Conservation (phyloP, 2,113 vertebrate species). For the Glaucidium brasilianum region DNA sequence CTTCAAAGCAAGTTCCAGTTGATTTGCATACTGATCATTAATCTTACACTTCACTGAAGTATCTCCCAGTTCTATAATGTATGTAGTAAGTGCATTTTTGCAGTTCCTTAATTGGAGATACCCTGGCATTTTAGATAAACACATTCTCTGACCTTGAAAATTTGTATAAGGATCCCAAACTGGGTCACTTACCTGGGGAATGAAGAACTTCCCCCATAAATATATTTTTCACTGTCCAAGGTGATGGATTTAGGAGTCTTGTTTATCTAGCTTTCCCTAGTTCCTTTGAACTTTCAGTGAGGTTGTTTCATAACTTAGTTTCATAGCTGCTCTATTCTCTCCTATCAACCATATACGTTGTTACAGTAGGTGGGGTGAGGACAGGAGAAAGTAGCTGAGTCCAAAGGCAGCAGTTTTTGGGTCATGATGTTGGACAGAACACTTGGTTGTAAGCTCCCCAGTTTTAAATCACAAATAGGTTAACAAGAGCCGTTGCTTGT, state of each 20-base stretch:
- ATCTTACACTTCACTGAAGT: background rate
- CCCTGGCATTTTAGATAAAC: background rate
- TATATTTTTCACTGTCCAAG: background rate
- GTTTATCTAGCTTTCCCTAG: background rate
- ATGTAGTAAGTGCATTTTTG: background rate
- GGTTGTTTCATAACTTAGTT: background rate
- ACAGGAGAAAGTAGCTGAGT: background rate
- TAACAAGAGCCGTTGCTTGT: background rate
- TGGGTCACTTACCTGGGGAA: background rate
- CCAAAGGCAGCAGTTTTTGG: background rate
- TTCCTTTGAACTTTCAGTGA: background rate
- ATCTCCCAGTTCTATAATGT: background rate
- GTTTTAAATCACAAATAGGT: background rate
- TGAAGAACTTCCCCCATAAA: background rate
- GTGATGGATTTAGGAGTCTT: background rate
- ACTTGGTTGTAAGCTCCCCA: background rate
- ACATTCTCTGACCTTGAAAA: background rate
- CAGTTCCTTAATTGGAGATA: background rate
- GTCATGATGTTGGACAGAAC: background rate
- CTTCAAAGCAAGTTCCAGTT: background rate
- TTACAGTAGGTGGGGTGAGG: background rate
- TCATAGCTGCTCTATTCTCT: background rate
- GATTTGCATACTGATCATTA: background rate
- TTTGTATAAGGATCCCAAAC: background rate
- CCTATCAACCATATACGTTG: background rate